Base-by-base conservation (phyloP, 2,113 vertebrate genomes). In the Danionella cerebrum region DNA sequence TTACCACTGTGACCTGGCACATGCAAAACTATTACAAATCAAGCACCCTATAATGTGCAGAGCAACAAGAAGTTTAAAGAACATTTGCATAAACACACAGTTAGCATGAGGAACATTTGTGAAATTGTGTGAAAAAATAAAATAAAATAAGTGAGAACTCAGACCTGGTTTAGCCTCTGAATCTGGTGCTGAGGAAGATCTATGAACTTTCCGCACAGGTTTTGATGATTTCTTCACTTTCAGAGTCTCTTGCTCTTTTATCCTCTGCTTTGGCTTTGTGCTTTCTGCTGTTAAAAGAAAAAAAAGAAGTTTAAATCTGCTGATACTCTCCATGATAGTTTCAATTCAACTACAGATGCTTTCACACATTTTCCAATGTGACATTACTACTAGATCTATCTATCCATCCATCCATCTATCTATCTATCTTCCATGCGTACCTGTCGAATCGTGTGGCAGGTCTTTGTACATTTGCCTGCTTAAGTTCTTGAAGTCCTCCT, bases 161-260 rank as follows among this genome's bases (percentile, higher is more conserved):
- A 79, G 82, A 96, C 94, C 91, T 90, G 88, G 85, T 85, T 86
- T 96, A 67, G 84, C 76, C 58, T 93, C 89, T 19, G 85, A 80
- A 69, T 87, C 91, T 65, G 89, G 78, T 27, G 81, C 71, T 1
- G 79, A 80, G 13, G 81, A 58, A 66, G 88, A 76, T 78, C 90
- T 92, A 65, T 94, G 92, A 47, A 95, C 85, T 84, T 95, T 98
- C 75, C 93, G 82, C 27, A 92, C 85, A 48, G 92, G 90, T 72
- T 87, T 94, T 14, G 82, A 71, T 16, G 80, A 39, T 81, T 86
- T 93, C 81, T 84, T 93, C 76, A 91, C 91, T 79, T 83, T 69
- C 16, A 29, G 33, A 27, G 11, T 93, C 57, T 67, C 84, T 76
- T 78, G 77, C 65, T 90, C 91, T 75, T 22, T 6, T 31, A 82